Evolutionary conservation across 2,888 invertebrate species (phyloP), one percentile per base, ranked within the genome.

Genomic region (Phaedon cochleariae): DNA sequence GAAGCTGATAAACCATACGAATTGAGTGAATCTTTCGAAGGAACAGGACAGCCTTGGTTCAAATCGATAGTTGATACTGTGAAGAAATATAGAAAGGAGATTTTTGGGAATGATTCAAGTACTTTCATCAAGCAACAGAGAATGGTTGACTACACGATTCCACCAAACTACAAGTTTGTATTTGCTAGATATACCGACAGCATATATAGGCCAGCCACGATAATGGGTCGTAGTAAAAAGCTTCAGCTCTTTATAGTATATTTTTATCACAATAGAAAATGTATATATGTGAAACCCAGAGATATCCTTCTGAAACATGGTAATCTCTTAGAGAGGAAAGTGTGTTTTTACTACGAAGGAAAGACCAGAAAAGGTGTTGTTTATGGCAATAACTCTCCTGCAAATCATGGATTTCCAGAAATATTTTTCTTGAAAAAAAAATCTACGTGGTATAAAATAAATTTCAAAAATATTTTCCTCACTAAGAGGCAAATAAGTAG

Each of bases 321-420:
- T 1, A 76, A 76, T 60, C 65, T 76, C 7, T 48, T 76, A 6
- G 71, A 70, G 22, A 64, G 53, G 9, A 70, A 68, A 60, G 72
- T 75, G 10, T 71, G 66, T 17, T 76, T 76, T 48, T 59, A 37
- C 1, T 49, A 63, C 15, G 63, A 70, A 20, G 73, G 73, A 0
- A 52, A 64, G 41, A 62, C 15, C 18, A 62, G 60, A 6, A 69
- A 66, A 45, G 76, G 74, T 0, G 70, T 54, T 18, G 75, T 76
- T 1, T 74, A 62, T 59, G 76, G 76, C 5, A 76, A 76, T 52
- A 74, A 76, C 59, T 71, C 75, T 0, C 76, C 76, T 12, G 69
- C 74, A 0, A 74, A 73, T 54, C 66, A 70, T 20, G 73, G 74
- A 15, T 72, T 74, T 57, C 76, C 76, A 2, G 65, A 73, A 0